These are phyloP conservation scores for Hylaeus volcanicus DNA, from an alignment of 1,140 invertebrate genomes.

Conservation along the genomic window DNA sequence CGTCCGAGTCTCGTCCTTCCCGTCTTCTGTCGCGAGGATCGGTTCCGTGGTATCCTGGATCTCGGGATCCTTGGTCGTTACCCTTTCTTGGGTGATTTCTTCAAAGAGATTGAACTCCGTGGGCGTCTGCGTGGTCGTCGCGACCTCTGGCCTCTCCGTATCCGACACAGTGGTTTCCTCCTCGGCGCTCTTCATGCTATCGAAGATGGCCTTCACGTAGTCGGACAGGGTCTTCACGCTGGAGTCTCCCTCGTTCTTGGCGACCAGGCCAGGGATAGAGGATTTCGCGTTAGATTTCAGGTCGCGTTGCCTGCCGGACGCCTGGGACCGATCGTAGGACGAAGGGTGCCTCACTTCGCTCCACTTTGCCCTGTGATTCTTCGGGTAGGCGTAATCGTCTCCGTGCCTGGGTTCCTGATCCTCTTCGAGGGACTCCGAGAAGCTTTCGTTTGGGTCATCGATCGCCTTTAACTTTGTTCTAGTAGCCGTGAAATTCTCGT, in stretches of 20 bases:
- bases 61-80: conserved; percentile 58
- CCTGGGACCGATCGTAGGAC: conserved; percentile 60
- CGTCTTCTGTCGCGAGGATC: background rate
- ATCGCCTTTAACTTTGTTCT: background rate
- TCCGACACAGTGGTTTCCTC: conserved; percentile 54
- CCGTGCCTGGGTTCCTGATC: conserved; percentile 17
- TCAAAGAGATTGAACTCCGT: background rate
- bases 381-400: conserved; percentile 64
- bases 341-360: conserved; percentile 73
- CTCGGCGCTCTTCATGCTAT: conserved; percentile 74
- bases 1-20: background rate
- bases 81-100: too few species aligned
- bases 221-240: conserved; percentile 71
- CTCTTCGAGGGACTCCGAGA: background rate
- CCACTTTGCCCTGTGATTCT: conserved; percentile 76
- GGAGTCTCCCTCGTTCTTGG: conserved; percentile 47
- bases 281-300: background rate
- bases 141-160: background rate
- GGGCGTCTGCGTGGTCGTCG: conserved; percentile 4
- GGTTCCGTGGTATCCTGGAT: background rate
- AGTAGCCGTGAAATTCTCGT: background rate
- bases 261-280: conserved; percentile 24
- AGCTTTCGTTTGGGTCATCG: background rate
- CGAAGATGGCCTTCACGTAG: conserved; percentile 78
- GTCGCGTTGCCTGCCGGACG: conserved; percentile 50